phyloP scores from a whole-genome alignment of 2,113 vertebrate genomes.

The Centropus unirufus region DNA sequence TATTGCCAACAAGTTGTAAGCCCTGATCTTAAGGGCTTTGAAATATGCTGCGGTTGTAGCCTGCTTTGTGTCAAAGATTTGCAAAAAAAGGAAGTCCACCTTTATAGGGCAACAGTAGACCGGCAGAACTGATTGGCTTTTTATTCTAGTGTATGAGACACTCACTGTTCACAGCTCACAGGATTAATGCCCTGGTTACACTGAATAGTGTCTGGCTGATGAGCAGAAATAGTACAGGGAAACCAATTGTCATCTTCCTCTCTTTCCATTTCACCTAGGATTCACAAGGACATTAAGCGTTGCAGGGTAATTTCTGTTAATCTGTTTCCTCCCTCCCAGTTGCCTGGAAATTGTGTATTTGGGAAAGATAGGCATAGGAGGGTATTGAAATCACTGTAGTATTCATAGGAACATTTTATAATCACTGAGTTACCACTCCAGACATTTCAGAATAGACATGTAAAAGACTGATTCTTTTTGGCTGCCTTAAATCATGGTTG shows the following conservation, averaged over 20 bases:
- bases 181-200: neutral
- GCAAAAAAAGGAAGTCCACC: neutral
- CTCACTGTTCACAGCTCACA: neutral
- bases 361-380: neutral
- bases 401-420: neutral
- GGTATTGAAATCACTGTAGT: neutral
- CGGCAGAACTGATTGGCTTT: neutral
- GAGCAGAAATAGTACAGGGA: neutral
- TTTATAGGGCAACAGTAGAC: neutral
- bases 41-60: neutral
- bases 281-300: neutral
- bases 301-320: neutral
- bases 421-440: neutral
- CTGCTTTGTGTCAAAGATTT: neutral
- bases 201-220: neutral
- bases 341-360: neutral
- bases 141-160: neutral
- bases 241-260: rapidly evolving
- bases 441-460: neutral
- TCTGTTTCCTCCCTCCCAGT: neutral
- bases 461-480: too few species aligned
- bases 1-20: neutral
- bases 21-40: neutral
- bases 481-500: too few species aligned
- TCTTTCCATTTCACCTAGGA: neutral